phyloP scores from a whole-genome alignment of 2,888 invertebrate species.

The Drosophila bunnanda region DNA sequence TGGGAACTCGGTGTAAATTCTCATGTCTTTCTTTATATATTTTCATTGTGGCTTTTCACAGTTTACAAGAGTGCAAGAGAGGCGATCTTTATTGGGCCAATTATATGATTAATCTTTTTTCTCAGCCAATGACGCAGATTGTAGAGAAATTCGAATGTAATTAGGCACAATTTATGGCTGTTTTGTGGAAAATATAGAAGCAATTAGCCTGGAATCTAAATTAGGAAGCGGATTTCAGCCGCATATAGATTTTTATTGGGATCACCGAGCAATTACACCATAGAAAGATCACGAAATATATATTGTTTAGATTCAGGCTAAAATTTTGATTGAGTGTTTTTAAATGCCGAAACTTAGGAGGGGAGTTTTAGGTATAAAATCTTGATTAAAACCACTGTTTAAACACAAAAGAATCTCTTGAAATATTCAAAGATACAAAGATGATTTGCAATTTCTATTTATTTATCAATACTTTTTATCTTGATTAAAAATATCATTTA shows the following conservation, averaged over 20 bases:
- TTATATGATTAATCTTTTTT: slow-evolving; percentile 73
- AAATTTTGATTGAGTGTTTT: slow-evolving; percentile 11
- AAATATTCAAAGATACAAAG: no score
- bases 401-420: no score
- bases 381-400: no score
- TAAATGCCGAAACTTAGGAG: not conserved
- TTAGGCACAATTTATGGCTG: slow-evolving; percentile 36
- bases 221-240: slow-evolving; percentile 24
- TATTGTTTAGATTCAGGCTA: slow-evolving; percentile 10
- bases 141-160: slow-evolving; percentile 44
- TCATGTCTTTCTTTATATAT: slow-evolving; percentile 19
- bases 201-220: slow-evolving; percentile 52
- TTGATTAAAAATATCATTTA: not conserved
- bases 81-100: slow-evolving; percentile 68
- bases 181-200: slow-evolving; percentile 44
- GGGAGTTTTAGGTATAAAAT: no score
- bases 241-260: slow-evolving; percentile 30
- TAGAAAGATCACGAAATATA: slow-evolving; percentile 10
- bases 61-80: slow-evolving; percentile 45
- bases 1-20: slow-evolving; percentile 51
- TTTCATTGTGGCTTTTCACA: slow-evolving; percentile 54
- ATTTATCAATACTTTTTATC: not conserved
- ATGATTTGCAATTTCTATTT: no score
- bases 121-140: slow-evolving; percentile 45
- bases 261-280: slow-evolving; percentile 22